Evolutionary conservation across 2,113 vertebrate species (phyloP), one percentile per base, ranked within the genome.

Genomic region (Ivindomyrus marchei): DNA sequence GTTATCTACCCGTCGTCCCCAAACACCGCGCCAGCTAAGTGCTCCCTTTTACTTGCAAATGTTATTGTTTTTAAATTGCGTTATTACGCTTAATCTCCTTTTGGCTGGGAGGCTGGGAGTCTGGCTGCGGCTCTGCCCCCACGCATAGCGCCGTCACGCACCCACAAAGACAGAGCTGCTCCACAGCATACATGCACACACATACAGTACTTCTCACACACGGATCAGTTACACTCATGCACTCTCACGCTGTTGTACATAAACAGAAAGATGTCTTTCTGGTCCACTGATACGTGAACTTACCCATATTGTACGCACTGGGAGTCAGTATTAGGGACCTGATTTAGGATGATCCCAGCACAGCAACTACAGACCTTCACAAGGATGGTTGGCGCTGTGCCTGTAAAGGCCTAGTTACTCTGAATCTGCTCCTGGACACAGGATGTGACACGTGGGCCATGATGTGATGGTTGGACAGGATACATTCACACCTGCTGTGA

Each of bases 51-150:
- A 83, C 88, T 91, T 58, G 87, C 90, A 91, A 92, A 88, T 90
- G 91, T 92, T 91, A 91, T 91, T 94, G 92, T 94, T 93, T 93
- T 93, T 92, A 92, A 92, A 93, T 91, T 88, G 87, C 88, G 85
- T 92, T 92, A 91, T 92, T 92, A 93, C 88, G 70, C 88, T 92
- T 92, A 91, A 92, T 92, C 91, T 91, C 52, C 90, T 90, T 91
- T 91, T 91, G 88, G 90, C 91, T 90, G 52, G 74, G 88, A 91
- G 89, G 74, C 88, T 87, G 52, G 74, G 88, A 91, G 89, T 58
- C 88, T 87, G 62, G 74, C 13, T 80, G 62, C 49, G 88, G 87
- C 87, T 49, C 27, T 58, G 45, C 89, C 85, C 88, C 87, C 92
- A 91, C 74, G 27, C 31, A 77, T 24, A 52, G 58, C 4, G 24